These are phyloP conservation scores for Turritopsis dohrnii DNA, from an alignment of 30 jellyfish, hydroid and myxozoan species.

Conservation along the genomic window DNA sequence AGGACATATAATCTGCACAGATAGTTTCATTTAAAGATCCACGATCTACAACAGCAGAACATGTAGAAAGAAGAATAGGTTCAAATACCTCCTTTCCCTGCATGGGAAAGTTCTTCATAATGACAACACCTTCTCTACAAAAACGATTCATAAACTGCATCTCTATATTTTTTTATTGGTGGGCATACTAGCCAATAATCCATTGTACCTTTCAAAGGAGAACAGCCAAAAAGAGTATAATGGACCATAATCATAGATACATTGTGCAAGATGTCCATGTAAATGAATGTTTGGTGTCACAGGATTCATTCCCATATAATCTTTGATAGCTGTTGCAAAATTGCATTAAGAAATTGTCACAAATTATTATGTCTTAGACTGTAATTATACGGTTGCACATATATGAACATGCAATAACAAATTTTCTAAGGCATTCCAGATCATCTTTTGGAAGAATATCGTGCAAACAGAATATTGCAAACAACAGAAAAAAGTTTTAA, in stretches of 20 bases:
- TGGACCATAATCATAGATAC: not conserved
- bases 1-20: not conserved
- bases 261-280: not conserved
- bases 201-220: not conserved
- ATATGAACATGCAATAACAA: not conserved
- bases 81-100: not conserved
- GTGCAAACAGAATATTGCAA: not conserved
- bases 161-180: conserved; percentile 1
- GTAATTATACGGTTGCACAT: not conserved
- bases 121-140: not conserved
- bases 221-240: conserved; percentile 1
- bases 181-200: not conserved
- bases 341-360: not conserved
- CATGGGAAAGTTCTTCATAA: conserved; percentile 2
- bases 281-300: not conserved
- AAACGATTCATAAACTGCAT: not conserved
- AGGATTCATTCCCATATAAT: no score
- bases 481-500: not conserved
- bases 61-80: not conserved
- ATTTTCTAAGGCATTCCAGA: not conserved
- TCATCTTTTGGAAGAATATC: no score
- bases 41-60: not conserved
- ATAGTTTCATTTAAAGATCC: not conserved
- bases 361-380: not conserved
- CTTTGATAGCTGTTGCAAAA: no score